phyloP scores from a whole-genome alignment of 2,888 invertebrate species.

The Pristionchus arcanus region DNA sequence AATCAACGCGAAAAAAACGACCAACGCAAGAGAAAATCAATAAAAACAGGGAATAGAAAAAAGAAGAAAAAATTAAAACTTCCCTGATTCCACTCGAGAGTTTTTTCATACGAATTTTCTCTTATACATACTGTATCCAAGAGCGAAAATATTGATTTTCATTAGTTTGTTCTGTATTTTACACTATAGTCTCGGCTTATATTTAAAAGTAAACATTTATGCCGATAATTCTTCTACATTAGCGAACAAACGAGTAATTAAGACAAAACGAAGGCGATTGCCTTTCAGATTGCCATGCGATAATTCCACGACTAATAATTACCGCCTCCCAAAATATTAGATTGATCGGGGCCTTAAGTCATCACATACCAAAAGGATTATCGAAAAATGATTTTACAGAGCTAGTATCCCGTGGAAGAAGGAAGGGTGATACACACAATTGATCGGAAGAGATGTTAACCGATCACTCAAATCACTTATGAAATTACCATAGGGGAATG shows the following conservation, averaged over 20 bases:
- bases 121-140: not conserved
- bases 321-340: constrained; percentile 9
- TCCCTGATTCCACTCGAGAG: not conserved
- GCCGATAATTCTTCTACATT: not conserved
- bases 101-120: not conserved
- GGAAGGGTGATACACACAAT: not conserved
- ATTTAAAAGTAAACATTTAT: not conserved
- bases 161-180: not conserved
- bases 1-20: not conserved
- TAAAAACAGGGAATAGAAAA: not conserved
- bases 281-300: not conserved
- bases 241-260: constrained; percentile 13
- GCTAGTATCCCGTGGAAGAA: constrained; percentile 14
- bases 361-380: constrained; percentile 11
- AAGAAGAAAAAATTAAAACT: not conserved
- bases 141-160: not conserved
- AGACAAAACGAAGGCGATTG: not conserved
- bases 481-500: constrained; percentile 15
- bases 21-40: not conserved
- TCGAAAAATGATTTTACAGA: not conserved
- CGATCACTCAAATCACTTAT: not conserved
- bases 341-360: not conserved
- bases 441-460: not conserved
- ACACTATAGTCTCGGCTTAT: not conserved
- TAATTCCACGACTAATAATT: not conserved